Evolutionary conservation across 1,140 invertebrate species (phyloP), one percentile per base, ranked within the genome.

Genomic region (Bursaphelenchus mucronatus): DNA sequence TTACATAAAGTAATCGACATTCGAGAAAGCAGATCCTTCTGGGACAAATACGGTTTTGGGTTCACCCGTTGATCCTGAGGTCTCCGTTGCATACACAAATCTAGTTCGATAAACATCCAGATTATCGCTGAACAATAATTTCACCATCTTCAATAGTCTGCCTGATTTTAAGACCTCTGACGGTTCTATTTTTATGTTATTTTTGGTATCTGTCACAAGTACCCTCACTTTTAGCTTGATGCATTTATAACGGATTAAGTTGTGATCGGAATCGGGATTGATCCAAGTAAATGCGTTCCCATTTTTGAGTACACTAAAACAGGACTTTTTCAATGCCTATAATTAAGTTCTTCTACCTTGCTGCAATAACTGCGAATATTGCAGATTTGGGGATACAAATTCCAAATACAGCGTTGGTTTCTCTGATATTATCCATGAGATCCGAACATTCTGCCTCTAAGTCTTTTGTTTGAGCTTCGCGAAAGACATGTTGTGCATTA

Each of bases 241-340:
- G 41, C 57, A 59, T 45, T 44, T 13, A 39, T 59, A 44, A n/a
- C 40, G 15, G 11, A 43, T 39, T 3, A 59, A 17, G 40, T 11
- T 30, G 10, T 1, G 11, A 50, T 39, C 41, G 11, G 57, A 39
- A 30, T 11, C 11, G 11, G 57, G 57, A 59, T 59, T 9, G 13
- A 59, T 11, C 57, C 57, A 59, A 59, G 40, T 44, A 39, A 59
- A 59, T 39, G 57, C 57, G 40, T 59, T 59, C 1, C 57, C 57
- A 17, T 39, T 44, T 59, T 44, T 39, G 13, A n/a, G 40, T 11
- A 59, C 41, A n/a, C 57, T 59, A 6, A 55, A 39, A 55, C n/a
- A 55, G n/a, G 13, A 43, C n/a, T n/a, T 15, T n/a, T n/a, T 39
- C 1, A 44, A 55, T 15, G 1, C 13, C 1, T 15, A 39, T 30